These are phyloP conservation scores for Diadegma fenestrale DNA, from an alignment of 2,888 invertebrate species.

Conservation along the genomic window DNA sequence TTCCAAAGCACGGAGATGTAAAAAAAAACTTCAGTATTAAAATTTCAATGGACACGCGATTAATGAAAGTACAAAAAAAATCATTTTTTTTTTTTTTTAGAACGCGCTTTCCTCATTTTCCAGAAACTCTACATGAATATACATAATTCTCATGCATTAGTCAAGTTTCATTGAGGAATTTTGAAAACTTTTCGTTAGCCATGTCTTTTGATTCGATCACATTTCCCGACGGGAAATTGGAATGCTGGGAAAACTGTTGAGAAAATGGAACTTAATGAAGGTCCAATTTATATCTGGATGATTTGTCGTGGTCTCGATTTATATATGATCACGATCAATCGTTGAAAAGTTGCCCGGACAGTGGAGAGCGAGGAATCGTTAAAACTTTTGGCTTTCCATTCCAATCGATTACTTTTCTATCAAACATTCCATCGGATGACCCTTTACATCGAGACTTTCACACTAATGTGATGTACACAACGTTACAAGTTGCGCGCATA, in stretches of 20 bases:
- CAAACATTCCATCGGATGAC: slow-evolving; percentile 53
- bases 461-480: slow-evolving; percentile 42
- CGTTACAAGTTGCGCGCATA: slow-evolving; percentile 46
- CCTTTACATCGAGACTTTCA: slow-evolving; percentile 62
- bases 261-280: background rate
- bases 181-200: background rate
- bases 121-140: background rate
- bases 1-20: background rate
- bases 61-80: background rate
- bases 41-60: background rate
- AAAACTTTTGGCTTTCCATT: slow-evolving; percentile 73
- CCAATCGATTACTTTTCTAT: slow-evolving; percentile 70
- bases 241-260: background rate
- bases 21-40: background rate
- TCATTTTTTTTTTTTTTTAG: background rate
- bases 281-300: slow-evolving; percentile 2
- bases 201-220: background rate
- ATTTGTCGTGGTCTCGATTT: background rate
- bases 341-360: slow-evolving; percentile 15
- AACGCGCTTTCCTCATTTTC: background rate
- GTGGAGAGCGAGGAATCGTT: slow-evolving; percentile 48
- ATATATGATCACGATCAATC: slow-evolving; percentile 4
- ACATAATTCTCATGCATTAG: background rate
- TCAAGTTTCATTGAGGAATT: background rate
- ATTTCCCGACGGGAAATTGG: background rate